phyloP scores from a whole-genome alignment of 2,113 vertebrate genomes.

The Ciconia stormi region DNA sequence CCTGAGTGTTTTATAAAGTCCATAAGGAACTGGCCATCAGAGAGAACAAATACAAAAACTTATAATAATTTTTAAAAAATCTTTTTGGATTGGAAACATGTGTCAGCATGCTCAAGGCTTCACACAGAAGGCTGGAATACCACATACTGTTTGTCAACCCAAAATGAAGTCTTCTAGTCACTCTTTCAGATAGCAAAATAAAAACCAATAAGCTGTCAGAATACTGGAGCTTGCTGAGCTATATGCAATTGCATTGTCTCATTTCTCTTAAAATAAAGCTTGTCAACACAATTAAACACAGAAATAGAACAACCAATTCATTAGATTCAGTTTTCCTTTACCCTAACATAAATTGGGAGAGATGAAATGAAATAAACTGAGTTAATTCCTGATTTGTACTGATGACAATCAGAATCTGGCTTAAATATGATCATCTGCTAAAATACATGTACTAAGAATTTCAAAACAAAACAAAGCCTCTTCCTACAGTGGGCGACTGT shows the following conservation, averaged over 20 bases:
- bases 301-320: constrained; percentile 19
- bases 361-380: constrained; percentile 35
- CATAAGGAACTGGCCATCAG: not conserved
- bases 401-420: constrained; percentile 50
- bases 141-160: not conserved
- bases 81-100: not conserved
- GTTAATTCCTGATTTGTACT: constrained; percentile 29
- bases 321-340: constrained; percentile 28
- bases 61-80: not conserved
- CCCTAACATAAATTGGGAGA: not conserved
- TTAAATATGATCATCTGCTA: constrained; percentile 47
- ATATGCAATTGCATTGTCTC: not conserved
- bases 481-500: constrained; percentile 39
- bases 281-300: constrained; percentile 12
- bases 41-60: not conserved
- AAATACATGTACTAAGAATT: constrained; percentile 34
- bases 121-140: not conserved
- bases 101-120: not conserved
- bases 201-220: not conserved
- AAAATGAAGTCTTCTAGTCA: not conserved
- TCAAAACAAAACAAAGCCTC: constrained; percentile 33
- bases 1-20: not conserved
- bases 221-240: not conserved
- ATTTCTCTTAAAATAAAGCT: constrained; percentile 22
- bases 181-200: not conserved